Conservation (phyloP, 2,797 vertebrate genomes). For the Crenuchus spilurus region DNA sequence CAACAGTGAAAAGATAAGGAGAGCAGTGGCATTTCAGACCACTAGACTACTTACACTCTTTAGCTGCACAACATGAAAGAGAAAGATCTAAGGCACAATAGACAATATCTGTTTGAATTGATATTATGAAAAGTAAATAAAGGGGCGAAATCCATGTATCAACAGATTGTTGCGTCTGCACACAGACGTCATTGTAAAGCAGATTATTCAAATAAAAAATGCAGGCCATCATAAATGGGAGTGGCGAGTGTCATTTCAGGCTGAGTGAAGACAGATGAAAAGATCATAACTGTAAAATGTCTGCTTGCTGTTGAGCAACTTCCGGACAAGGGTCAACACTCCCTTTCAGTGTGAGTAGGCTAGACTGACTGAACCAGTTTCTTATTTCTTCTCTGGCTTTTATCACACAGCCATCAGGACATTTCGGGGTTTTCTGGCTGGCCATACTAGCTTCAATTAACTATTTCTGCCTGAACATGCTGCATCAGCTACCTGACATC, state of each 20-base stretch:
- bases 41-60: conserved; percentile 33
- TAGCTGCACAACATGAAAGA: not conserved
- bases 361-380: conserved; percentile 54
- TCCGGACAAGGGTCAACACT: conserved; percentile 34
- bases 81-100: not conserved
- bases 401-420: conserved; percentile 10
- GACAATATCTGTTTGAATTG: not conserved
- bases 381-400: conserved; percentile 29
- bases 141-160: not conserved
- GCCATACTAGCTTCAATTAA: conserved; percentile 39
- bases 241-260: conserved; percentile 12
- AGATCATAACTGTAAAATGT: conserved; percentile 2
- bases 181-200: not conserved
- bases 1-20: conserved; percentile 69
- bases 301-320: conserved; percentile 43
- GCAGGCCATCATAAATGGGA: conserved; percentile 6
- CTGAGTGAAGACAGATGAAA: conserved; percentile 31
- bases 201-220: not conserved
- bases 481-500: not conserved
- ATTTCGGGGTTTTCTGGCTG: conserved; percentile 22
- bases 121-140: not conserved
- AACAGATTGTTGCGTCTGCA: not conserved
- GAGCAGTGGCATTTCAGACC: conserved; percentile 51
- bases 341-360: conserved; percentile 24
- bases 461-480: conserved; percentile 34